These are phyloP conservation scores for Diarsia mendica DNA, from an alignment of 2,888 invertebrate genomes.

Conservation along the genomic window DNA sequence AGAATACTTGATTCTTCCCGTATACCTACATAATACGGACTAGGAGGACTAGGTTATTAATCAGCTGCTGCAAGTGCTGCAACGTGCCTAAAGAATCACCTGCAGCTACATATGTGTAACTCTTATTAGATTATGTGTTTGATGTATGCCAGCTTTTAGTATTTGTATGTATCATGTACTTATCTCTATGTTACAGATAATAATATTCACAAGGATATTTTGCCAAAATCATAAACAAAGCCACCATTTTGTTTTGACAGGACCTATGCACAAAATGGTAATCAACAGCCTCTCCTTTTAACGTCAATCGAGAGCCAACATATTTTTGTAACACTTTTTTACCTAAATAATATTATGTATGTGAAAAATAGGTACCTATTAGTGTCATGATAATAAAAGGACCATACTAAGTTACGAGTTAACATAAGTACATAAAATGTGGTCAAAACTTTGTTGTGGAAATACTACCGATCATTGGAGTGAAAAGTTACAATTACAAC, in stretches of 20 bases:
- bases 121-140: neutral
- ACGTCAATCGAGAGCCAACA: neutral
- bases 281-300: neutral
- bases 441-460: conserved; percentile 5
- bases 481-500: conserved; percentile 9
- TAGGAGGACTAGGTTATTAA: neutral
- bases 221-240: neutral
- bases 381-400: conserved; percentile 1
- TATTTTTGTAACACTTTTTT: neutral
- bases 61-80: neutral
- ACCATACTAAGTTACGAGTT: neutral
- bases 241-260: neutral
- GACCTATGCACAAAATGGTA: neutral
- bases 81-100: neutral
- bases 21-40: neutral
- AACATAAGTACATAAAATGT: neutral
- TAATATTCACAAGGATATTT: neutral
- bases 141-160: conserved; percentile 7
- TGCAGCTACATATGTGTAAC: neutral
- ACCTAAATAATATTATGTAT: neutral
- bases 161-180: no score
- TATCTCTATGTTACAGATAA: no score
- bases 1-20: neutral
- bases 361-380: neutral
- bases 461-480: conserved; percentile 6